Evolutionary conservation across 2,888 invertebrate species (phyloP).

Genomic region (Lepidocyrtinus sp.): DNA sequence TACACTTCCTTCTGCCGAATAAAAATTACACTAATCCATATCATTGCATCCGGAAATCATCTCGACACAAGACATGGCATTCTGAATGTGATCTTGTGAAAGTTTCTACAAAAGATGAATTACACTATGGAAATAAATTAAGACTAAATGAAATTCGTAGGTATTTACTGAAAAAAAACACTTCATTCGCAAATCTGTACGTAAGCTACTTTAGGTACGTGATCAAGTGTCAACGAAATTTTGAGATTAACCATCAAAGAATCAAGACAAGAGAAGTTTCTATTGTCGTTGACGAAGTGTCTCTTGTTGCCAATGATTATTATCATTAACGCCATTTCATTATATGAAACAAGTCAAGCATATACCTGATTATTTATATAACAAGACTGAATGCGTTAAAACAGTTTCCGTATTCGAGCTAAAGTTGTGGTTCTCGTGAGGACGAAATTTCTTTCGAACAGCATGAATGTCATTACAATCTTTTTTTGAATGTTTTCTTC

Average conservation of each 20-base stretch:
- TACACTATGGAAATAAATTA: constrained; percentile 9
- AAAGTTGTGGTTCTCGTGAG: not conserved
- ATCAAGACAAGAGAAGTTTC: too few relatives aligned
- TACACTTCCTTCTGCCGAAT: too few relatives aligned
- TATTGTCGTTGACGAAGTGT: too few relatives aligned
- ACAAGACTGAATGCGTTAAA: too few relatives aligned
- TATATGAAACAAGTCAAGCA: too few relatives aligned
- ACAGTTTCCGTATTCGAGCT: not conserved
- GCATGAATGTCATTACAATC: constrained; percentile 1
- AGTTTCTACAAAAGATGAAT: not conserved
- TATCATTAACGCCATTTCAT: too few relatives aligned
- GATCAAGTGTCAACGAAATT: constrained; percentile 13
- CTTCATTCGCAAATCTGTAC: too few relatives aligned
- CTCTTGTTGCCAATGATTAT: too few relatives aligned
- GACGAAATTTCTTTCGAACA: not conserved
- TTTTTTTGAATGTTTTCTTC: not conserved
- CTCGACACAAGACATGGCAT: not conserved
- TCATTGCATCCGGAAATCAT: too few relatives aligned
- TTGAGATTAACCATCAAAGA: not conserved
- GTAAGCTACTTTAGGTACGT: constrained; percentile 7
- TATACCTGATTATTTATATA: too few relatives aligned
- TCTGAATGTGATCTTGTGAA: constrained; percentile 13
- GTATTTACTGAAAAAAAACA: too few relatives aligned
- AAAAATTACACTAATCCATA: too few relatives aligned
- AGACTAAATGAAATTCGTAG: not conserved